Evolutionary conservation across 2,888 invertebrate genomes (phyloP), one percentile per base, ranked within the genome.

Genomic region (Pseudanteris insignis): DNA sequence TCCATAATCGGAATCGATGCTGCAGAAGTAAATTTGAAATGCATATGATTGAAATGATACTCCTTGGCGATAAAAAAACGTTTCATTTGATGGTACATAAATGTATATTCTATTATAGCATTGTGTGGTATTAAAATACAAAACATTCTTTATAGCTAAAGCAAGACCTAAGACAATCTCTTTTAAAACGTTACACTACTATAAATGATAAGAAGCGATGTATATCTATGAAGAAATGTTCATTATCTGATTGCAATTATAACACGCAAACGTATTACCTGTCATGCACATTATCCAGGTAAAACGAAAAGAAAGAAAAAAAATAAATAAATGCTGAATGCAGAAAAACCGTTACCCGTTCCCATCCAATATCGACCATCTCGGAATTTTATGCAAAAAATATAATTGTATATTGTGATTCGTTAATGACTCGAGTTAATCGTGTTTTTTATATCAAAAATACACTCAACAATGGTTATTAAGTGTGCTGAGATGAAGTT

Each of bases 1-100:
- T 91, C 90, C 88, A 96, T 90, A 67, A 92, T 86, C 15, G 96
- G 96, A 68, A 89, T 88, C 65, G 94, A 90, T 67, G 94, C 96
- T 94, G 84, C 34, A 80, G 81, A 83, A 29, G 41, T 25, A 53
- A 46, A 10, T 24, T 1, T 18, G 34, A 10, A 33, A 30, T 44
- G 25, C 26, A 21, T 36, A 46, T 18, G 32, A 40, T 6, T 11
- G 14, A 29, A 30, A 15, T 10, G n/a, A n/a, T n/a, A n/a, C n/a
- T n/a, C n/a, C n/a, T n/a, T n/a, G n/a, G n/a, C 7, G 28, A 10
- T n/a, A n/a, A n/a, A n/a, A n/a, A n/a, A n/a, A n/a, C n/a, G n/a
- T n/a, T n/a, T n/a, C n/a, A n/a, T n/a, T n/a, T n/a, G n/a, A n/a
- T n/a, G n/a, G n/a, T n/a, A n/a, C n/a, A n/a, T n/a, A n/a, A n/a